These are phyloP conservation scores for Clarias pachynema DNA, from an alignment of 2,797 vertebrate genomes.

Conservation along the genomic window DNA sequence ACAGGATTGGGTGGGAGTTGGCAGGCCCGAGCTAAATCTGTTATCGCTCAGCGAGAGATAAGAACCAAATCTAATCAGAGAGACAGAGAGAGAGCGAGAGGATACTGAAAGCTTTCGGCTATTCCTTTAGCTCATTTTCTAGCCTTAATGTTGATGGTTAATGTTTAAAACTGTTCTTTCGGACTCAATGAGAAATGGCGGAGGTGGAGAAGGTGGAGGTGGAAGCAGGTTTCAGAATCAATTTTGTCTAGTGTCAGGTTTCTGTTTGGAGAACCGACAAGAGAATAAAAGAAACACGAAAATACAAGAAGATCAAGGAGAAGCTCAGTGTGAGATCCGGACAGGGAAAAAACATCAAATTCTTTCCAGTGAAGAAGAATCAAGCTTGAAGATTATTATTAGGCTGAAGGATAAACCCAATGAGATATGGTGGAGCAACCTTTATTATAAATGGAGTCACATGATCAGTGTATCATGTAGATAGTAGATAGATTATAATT, in stretches of 20 bases:
- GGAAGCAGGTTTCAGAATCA: conserved; percentile 16
- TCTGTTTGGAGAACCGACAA: not conserved
- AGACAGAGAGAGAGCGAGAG: conserved; percentile 41
- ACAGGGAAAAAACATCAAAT: not conserved
- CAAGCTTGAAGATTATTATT: not conserved
- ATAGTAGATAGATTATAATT: no score
- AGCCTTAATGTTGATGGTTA: conserved; percentile 15
- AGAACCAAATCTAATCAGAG: conserved; percentile 59
- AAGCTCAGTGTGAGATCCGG: not conserved
- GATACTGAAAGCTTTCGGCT: conserved; percentile 45
- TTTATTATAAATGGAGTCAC: not conserved
- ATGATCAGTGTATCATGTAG: not conserved
- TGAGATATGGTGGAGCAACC: not conserved
- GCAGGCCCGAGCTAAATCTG: conserved; percentile 66
- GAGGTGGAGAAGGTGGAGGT: conserved; percentile 7
- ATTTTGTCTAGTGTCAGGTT: not conserved
- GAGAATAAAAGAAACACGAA: conserved; percentile 2
- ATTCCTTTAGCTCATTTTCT: conserved; percentile 29
- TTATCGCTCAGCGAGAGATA: conserved; percentile 65
- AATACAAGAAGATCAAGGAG: not conserved
- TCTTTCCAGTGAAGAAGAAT: not conserved
- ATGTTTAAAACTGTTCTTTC: not conserved
- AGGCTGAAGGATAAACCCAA: not conserved
- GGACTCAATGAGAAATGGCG: not conserved
- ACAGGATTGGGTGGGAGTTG: conserved; percentile 59